Evolutionary conservation across 30 jellyfish, hydroid and myxozoan species (phyloP), one percentile per base, ranked within the genome.

Genomic region (Hydractinia symbiolongicarpus): DNA sequence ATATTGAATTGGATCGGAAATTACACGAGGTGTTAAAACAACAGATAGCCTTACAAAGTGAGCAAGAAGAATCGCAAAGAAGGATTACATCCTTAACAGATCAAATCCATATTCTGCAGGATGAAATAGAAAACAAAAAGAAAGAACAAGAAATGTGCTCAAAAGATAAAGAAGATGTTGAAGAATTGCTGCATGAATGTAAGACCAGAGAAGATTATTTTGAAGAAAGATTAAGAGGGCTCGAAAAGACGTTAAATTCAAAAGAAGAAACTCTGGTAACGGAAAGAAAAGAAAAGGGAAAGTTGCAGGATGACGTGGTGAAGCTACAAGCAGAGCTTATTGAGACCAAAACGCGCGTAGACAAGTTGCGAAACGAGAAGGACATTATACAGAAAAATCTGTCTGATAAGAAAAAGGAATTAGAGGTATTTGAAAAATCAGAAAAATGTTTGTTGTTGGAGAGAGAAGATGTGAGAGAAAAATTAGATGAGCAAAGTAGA

Each of bases 1-100:
- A 79, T 79, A 66, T 79, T 50, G 87, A 79, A 16, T 61, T 79
- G 68, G 87, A 79, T n/a, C 71, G n/a, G 44, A 79, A 66, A 61
- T 20, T 79, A 9, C 87, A 79, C 87, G 81, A 68, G 10, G 87
- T 50, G 6, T 61, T 79, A 50, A 79, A 79, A 79, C 64, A 61
- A 21, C 87, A 79, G 40, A 79, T 79, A 4, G 74, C 74, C 53
- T 58, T 79, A 51, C 87, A 79, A 50, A 16, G 72, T 9, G 87
- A 79, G 56, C 10, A 30, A 7, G 87, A 79, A 40, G 87, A 79
- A 50, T n/a, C 67, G 17, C 53, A 79, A 15, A 57, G 57, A 9
- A 79, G 67, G 20, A 15, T 52, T 9, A 66, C 30, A 61, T 49
- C 50, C 84, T 49, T 6, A 9, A 20, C 9, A 7, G 61, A 71